Conservation (phyloP, 2,797 vertebrate genomes). For the Eulemur mongoz region DNA sequence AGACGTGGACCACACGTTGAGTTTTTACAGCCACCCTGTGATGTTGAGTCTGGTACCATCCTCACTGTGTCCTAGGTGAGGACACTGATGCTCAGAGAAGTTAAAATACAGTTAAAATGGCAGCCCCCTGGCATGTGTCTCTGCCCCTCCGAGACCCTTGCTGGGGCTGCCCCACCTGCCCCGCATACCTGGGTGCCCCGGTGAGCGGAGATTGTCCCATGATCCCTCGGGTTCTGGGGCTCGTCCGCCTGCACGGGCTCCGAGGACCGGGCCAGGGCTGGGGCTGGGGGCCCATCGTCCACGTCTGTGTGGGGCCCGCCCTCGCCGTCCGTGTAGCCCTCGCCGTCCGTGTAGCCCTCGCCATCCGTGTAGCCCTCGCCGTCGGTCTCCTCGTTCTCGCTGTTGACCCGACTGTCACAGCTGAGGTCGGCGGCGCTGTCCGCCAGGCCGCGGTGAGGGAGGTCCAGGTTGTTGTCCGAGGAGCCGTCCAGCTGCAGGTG, state of each 20-base stretch:
- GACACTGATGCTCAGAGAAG: neutral
- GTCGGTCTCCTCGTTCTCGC: conserved; percentile 95
- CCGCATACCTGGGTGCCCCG: neutral
- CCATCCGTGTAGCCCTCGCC: conserved; percentile 93
- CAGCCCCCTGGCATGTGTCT: neutral
- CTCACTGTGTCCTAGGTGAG: neutral
- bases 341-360: conserved; percentile 93
- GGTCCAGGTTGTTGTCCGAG: conserved; percentile 88
- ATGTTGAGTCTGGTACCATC: accelerated
- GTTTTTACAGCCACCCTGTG: neutral
- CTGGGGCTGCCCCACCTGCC: accelerated
- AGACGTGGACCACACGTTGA: neutral
- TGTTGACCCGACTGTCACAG: conserved; percentile 90
- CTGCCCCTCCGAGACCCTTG: neutral
- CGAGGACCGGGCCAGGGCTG: conserved; percentile 87
- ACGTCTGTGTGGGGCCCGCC: conserved; percentile 83
- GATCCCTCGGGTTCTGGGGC: conserved; percentile 42
- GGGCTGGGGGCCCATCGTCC: conserved; percentile 84
- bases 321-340: conserved; percentile 86
- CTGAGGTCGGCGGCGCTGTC: conserved; percentile 92
- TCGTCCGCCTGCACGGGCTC: conserved; percentile 81
- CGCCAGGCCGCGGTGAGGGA: conserved; percentile 80
- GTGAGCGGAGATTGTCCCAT: neutral
- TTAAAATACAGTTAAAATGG: neutral
- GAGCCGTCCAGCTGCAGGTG: conserved; percentile 87